Evolutionary conservation across 2,888 invertebrate genomes (phyloP), one percentile per base, ranked within the genome.

Genomic region (Parnassius mnemosyne): DNA sequence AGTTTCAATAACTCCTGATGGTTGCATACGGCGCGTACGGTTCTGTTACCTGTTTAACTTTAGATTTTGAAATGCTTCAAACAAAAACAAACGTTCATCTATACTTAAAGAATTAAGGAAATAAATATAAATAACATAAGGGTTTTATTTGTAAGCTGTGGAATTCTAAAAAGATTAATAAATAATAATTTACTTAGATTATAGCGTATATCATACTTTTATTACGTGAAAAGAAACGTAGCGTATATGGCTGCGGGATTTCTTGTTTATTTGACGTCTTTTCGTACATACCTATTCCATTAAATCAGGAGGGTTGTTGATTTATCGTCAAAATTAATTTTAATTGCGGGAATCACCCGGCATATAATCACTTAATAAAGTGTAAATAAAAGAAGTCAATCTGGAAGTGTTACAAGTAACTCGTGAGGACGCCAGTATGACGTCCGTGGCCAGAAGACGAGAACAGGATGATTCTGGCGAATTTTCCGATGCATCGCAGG

Each of bases 241-340:
- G 51, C 66, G 74, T 80, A 82, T 84, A 87, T 87, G 87, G 89
- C 89, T 80, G 87, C 84, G 81, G 77, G 78, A 79, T 79, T 79
- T 78, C 81, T 86, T 81, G 84, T 85, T 85, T 88, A 87, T 87
- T 88, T 89, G 89, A 89, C 88, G 82, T 89, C 84, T 83, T 78
- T 83, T 82, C 78, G 77, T 79, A n/a, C n/a, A n/a, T n/a, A 83
- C 82, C 20, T 20, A 20, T 20, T 80, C 77, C 71, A 75, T 80
- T 76, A 78, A 34, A 76, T 71, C 74, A 74, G 80, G 84, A 81
- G 82, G 80, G 83, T 81, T 80, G 5, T 34, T 34, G 0, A 3
- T 34, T 83, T 83, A 79, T 75, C 71, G 70, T 76, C 68, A 72
- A 73, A 78, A 80, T 74, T 75, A 68, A 78, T 20, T 20, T 20